These are phyloP conservation scores for Saccopteryx leptura DNA, from an alignment of 2,113 vertebrate genomes.

Conservation along the genomic window DNA sequence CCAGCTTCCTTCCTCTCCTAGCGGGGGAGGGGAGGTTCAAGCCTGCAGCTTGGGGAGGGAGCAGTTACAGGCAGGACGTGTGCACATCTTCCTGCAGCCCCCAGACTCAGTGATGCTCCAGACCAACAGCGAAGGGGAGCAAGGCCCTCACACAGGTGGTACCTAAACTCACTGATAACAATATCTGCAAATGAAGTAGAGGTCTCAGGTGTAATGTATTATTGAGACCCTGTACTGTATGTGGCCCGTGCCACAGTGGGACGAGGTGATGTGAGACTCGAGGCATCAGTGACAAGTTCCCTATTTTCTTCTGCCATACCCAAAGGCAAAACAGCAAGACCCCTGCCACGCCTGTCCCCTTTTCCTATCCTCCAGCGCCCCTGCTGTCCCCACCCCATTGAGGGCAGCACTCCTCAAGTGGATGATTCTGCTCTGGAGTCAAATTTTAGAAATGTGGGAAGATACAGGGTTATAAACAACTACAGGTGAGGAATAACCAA, in stretches of 20 bases:
- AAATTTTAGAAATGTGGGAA: not conserved
- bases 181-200: slow-evolving; percentile 27
- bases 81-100: not conserved
- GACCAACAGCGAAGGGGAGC: too few relatives aligned
- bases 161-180: slow-evolving; percentile 19
- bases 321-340: not conserved
- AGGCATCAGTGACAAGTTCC: not conserved
- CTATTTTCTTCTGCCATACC: not conserved
- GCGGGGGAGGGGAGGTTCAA: not conserved
- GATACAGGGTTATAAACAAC: not conserved
- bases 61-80: not conserved
- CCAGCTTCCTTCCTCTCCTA: not conserved
- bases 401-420: not conserved
- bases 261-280: not conserved
- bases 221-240: not conserved
- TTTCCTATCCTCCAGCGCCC: not conserved
- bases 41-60: not conserved
- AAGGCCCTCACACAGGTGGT: not conserved
- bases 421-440: not conserved
- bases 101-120: not conserved
- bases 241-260: not conserved
- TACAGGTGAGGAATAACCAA: not conserved
- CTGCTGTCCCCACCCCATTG: not conserved
- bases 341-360: not conserved
- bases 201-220: not conserved